Evolutionary conservation across 2,888 invertebrate genomes (phyloP).

Genomic region (Tenthredo mesomela): DNA sequence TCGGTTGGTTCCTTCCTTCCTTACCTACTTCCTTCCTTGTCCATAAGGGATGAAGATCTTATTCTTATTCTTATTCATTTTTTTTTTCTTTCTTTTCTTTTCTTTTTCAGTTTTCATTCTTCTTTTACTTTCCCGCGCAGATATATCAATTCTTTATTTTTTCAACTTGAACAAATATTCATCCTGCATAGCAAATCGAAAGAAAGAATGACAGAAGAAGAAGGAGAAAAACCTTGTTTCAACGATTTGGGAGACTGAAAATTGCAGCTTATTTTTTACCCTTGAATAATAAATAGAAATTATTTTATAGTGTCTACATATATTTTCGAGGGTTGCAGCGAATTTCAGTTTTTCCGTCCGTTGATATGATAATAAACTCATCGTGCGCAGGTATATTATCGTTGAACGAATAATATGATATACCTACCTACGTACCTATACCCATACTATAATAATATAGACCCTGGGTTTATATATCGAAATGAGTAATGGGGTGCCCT

Average conservation of each 20-base stretch:
- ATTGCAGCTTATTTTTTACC: no score
- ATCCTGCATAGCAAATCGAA: background rate
- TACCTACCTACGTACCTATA: no score
- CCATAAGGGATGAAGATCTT: background rate
- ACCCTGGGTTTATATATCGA: background rate
- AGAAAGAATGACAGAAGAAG: background rate
- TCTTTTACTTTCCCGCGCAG: background rate
- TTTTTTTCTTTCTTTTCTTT: background rate
- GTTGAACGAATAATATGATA: background rate
- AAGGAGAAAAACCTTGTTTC: background rate
- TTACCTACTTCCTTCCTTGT: background rate
- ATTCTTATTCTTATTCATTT: background rate
- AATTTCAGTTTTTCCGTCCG: background rate
- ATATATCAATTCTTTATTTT: conserved; percentile 16
- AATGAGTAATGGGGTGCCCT: conserved; percentile 32
- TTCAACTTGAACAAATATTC: background rate
- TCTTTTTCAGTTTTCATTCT: background rate
- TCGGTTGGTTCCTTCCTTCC: background rate
- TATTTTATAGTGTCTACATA: no score
- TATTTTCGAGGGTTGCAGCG: no score
- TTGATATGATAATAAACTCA: background rate
- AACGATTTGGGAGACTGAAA: no score
- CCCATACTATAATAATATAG: no score
- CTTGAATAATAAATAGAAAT: no score
- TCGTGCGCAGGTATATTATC: background rate